Base-by-base conservation (phyloP, 2,888 invertebrate species). In the Drosophila borealis region DNA sequence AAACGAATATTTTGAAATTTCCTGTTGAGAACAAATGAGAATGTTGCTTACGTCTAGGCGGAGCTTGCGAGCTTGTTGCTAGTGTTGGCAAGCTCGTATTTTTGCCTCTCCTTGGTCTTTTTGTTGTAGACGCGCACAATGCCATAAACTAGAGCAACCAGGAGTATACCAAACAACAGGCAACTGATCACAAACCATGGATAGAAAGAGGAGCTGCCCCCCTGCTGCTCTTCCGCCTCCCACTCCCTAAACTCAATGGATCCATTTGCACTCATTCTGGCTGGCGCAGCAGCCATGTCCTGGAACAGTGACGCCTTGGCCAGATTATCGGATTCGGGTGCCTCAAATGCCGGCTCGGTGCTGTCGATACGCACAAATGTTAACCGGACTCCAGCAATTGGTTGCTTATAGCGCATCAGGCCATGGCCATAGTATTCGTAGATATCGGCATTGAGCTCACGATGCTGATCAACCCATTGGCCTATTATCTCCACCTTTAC, bases 401-500 rank as follows among this genome's bases (percentile, higher is more conserved):
- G 71, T 41, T 82, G 75, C n/a, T 76, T 85, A 19, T 78, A 90
- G 0, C 83, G 88, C 37, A 80, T 78, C 1, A 91, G 65, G 4
- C 90, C 91, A 57, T 87, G 71, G 0, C 91, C 91, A 34, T 81
- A 91, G 53, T 89, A 91, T 61, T 91, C 91, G 46, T 88, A 91
- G 36, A 91, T 80, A 50, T 90, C 88, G 5, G 89, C 91, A 10
- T 56, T 80, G 36, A 91, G 91, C 59, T 86, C 71, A 3, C 91
- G 80, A 42, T 71, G 80, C 73, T 90, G 87, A 62, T 91, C 91
- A 1, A 83, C 82, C 91, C 91, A 91, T 51, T 91, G 91, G 0
- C 91, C 91, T 57, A 91, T 89, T 4, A 91, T 76, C 55, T 91
- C 91, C 0, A 91, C 83, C 48, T 85, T 83, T 6, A 90, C 88